These are phyloP conservation scores for Leptonema lineaticorne DNA, from an alignment of 1,140 invertebrate species.

Conservation along the genomic window DNA sequence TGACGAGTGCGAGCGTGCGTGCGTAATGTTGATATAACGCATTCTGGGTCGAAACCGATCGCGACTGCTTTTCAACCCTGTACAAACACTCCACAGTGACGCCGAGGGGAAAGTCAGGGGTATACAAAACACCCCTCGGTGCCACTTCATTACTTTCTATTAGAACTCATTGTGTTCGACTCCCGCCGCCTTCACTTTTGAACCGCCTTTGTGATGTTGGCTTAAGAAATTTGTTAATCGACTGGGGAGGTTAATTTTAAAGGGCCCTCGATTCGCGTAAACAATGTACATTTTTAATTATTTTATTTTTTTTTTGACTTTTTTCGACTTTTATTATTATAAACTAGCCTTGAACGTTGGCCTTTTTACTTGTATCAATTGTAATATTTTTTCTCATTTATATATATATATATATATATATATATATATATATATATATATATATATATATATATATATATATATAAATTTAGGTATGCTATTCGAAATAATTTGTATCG, in stretches of 20 bases:
- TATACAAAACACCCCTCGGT: constrained; percentile 14
- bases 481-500: too few relatives aligned
- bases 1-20: not conserved
- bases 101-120: too few relatives aligned
- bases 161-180: constrained; percentile 31
- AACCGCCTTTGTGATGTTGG: constrained; percentile 28
- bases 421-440: too few relatives aligned
- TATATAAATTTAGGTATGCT: too few relatives aligned
- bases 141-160: constrained; percentile 33
- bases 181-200: constrained; percentile 27
- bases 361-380: not conserved
- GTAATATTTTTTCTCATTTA: not conserved
- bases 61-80: constrained; percentile 12
- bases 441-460: too few relatives aligned
- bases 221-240: constrained; percentile 32
- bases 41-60: not conserved
- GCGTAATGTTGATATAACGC: not conserved
- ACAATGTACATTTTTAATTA: not conserved
- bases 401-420: not conserved
- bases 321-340: not conserved
- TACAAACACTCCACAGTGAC: constrained; percentile 5
- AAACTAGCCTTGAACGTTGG: not conserved
- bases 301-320: not conserved
- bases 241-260: constrained; percentile 16
- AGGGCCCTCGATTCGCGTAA: constrained; percentile 13